Percentiles rank a stretch among this genome's conserved stretches.
These are phyloP conservation scores for Zingel zingel DNA, from an alignment of 2,113 vertebrate species.

Conservation along the genomic window DNA sequence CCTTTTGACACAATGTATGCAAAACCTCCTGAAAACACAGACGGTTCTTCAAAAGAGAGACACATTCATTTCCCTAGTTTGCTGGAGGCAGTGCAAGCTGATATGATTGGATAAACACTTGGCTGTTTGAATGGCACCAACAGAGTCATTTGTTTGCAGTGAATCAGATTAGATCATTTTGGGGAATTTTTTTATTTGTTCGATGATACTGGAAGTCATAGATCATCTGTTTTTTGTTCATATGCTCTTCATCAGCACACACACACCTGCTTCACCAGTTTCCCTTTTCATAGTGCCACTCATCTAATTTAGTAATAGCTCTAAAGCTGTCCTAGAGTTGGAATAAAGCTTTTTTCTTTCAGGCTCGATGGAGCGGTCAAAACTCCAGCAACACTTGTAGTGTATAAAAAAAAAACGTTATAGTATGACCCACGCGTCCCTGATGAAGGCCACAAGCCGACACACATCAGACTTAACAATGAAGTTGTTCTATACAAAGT, in stretches of 20 bases:
- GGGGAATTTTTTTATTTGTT: background rate
- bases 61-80: background rate
- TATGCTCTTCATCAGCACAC: background rate
- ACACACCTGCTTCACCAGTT: background rate
- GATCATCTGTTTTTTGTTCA: background rate
- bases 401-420: no score
- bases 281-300: background rate
- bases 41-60: background rate
- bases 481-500: no score
- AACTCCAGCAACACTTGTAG: no score
- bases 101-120: background rate
- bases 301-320: background rate
- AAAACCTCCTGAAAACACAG: background rate
- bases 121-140: background rate
- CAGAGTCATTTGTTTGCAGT: background rate
- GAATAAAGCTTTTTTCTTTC: background rate
- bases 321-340: background rate
- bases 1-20: background rate
- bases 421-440: no score
- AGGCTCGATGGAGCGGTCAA: no score
- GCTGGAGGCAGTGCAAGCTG: background rate
- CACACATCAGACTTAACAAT: no score
- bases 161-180: background rate
- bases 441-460: no score
- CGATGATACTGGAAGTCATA: background rate